phyloP scores from a whole-genome alignment of 2,113 vertebrate genomes.

The Tretioscincus oriximinensis region DNA sequence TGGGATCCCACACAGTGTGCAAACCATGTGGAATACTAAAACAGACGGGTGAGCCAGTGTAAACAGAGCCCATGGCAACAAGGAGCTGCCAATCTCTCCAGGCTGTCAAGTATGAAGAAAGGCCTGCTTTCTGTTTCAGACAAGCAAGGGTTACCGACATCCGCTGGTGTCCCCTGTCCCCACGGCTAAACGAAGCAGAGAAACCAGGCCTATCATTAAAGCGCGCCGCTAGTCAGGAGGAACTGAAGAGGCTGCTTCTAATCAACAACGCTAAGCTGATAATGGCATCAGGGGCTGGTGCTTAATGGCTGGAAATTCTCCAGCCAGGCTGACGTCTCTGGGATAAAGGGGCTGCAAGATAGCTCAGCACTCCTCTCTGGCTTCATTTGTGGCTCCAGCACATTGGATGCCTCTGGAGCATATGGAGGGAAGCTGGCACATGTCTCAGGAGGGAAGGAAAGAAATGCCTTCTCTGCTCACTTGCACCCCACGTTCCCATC shows the following conservation, averaged over 20 bases:
- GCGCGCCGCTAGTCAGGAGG: slow-evolving; percentile 13
- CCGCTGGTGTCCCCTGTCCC: neutral
- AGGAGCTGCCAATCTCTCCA: too few species aligned
- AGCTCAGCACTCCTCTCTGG: neutral
- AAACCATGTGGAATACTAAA: too few species aligned
- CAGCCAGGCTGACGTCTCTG: slow-evolving; percentile 20
- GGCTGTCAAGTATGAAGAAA: too few species aligned
- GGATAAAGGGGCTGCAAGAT: slow-evolving; percentile 3
- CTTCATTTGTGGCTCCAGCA: slow-evolving; percentile 4
- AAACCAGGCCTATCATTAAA: slow-evolving; percentile 22
- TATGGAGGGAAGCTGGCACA: neutral
- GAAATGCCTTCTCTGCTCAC: neutral
- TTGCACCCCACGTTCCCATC: too few species aligned
- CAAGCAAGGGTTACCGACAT: slow-evolving; percentile 7
- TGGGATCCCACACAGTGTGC: too few species aligned
- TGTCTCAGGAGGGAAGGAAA: neutral
- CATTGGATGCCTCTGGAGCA: neutral
- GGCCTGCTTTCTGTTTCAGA: neutral
- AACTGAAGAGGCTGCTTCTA: slow-evolving; percentile 26
- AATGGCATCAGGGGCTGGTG: slow-evolving; percentile 9
- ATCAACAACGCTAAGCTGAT: slow-evolving; percentile 31
- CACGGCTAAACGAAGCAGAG: slow-evolving; percentile 10
- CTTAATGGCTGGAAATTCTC: slow-evolving; percentile 35
- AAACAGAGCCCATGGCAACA: too few species aligned
- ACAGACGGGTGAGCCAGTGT: too few species aligned